These are phyloP conservation scores for Drosophila anomalata DNA, from an alignment of 2,888 invertebrate species.

Conservation along the genomic window DNA sequence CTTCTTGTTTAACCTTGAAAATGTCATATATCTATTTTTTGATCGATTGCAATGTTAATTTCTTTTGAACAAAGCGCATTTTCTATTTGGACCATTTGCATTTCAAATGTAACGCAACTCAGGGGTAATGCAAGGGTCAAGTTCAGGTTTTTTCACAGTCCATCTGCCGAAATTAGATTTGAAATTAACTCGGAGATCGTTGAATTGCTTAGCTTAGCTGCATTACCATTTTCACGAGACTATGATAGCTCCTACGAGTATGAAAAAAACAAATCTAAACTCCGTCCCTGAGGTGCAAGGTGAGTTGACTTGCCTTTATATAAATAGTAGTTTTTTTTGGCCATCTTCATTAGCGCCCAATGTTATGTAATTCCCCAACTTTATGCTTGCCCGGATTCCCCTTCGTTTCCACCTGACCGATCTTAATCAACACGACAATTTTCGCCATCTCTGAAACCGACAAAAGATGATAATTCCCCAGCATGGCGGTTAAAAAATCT, in stretches of 20 bases:
- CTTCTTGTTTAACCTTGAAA: not conserved
- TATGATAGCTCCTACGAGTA: not conserved
- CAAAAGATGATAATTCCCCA: constrained; percentile 39
- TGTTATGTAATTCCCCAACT: constrained; percentile 31
- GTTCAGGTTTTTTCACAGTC: constrained; percentile 27
- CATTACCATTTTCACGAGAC: not conserved
- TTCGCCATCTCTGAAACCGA: constrained; percentile 38
- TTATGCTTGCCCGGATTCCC: not conserved
- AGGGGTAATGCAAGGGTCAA: constrained; percentile 15
- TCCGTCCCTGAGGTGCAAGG: constrained; percentile 9
- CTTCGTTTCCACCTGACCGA: constrained; percentile 5
- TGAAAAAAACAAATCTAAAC: not conserved
- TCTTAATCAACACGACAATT: constrained; percentile 62
- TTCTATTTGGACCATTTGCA: constrained; percentile 23
- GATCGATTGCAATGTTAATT: not conserved
- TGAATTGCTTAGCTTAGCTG: constrained; percentile 6
- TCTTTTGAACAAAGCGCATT: not conserved
- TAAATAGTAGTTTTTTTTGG: constrained; percentile 31
- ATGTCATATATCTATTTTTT: not conserved
- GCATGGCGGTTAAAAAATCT: constrained; percentile 19
- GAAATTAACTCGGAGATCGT: constrained; percentile 16
- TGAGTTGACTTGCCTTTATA: constrained; percentile 30
- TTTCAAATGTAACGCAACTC: constrained; percentile 26
- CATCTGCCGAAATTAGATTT: constrained; percentile 24
- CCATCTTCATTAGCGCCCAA: constrained; percentile 60